Conservation (phyloP, 2,797 vertebrate genomes). For the Paramormyrops hopkinsi region DNA sequence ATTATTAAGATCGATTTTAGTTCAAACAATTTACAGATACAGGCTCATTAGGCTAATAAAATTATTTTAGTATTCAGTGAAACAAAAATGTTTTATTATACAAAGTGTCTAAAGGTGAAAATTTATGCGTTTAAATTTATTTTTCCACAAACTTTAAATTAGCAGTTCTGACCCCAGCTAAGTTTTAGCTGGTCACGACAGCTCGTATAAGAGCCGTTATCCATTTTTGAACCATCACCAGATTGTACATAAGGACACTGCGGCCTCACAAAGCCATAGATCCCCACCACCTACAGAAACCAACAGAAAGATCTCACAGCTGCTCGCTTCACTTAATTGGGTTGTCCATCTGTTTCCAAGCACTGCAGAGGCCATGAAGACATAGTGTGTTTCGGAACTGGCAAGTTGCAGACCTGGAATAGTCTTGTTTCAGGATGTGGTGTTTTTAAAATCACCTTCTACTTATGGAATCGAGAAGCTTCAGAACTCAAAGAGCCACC, state of each 20-base stretch:
- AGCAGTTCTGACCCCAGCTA: neutral
- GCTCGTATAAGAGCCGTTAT: neutral
- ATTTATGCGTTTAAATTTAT: neutral
- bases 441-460: neutral
- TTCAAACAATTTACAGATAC: neutral
- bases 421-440: neutral
- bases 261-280: neutral
- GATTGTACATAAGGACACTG: neutral
- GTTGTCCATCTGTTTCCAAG: conserved; percentile 9
- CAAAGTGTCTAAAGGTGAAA: neutral
- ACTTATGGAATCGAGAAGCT: neutral
- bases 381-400: neutral
- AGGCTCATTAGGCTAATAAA: neutral
- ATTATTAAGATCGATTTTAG: neutral
- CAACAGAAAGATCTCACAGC: neutral
- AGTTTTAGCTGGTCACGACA: neutral
- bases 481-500: neutral
- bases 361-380: conserved; percentile 4
- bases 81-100: neutral
- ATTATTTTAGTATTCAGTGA: neutral
- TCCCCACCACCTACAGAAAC: neutral
- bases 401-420: neutral
- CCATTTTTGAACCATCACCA: neutral
- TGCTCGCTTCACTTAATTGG: neutral
- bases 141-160: neutral